These are phyloP conservation scores for Parnassius orleans DNA, from an alignment of 2,888 invertebrate genomes.

Conservation along the genomic window DNA sequence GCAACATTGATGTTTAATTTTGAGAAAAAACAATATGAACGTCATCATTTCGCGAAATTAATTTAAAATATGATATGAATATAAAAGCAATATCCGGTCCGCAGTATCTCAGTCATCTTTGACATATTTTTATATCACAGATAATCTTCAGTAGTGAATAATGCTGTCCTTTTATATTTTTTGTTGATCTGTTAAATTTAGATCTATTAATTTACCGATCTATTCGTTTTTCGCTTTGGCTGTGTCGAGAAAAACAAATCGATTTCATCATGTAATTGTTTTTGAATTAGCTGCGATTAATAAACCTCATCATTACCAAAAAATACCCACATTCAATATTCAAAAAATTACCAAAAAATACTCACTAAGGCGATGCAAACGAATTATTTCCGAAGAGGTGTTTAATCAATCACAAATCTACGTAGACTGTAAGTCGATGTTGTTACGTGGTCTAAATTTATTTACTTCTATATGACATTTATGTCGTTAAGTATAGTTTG, in stretches of 20 bases:
- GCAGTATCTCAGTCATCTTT: too few relatives aligned
- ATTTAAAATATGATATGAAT: too few relatives aligned
- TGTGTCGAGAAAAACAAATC: slow-evolving; percentile 21
- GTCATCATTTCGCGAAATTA: too few relatives aligned
- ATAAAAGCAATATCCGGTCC: too few relatives aligned
- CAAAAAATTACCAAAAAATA: too few relatives aligned
- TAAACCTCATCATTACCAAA: slow-evolving; percentile 15
- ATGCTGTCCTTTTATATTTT: background rate
- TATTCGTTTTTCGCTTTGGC: slow-evolving; percentile 17
- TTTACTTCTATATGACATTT: background rate
- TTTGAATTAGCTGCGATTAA: slow-evolving; percentile 7
- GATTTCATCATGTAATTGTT: slow-evolving; percentile 6
- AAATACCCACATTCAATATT: background rate
- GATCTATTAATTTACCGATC: background rate
- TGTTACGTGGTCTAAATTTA: slow-evolving; percentile 2
- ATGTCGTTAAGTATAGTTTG: slow-evolving; percentile 7
- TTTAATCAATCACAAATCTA: background rate
- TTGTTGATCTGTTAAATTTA: too few relatives aligned
- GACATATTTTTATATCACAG: background rate
- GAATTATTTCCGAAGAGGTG: slow-evolving; percentile 5
- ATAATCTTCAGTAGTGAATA: slow-evolving; percentile 19
- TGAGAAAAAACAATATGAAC: too few relatives aligned
- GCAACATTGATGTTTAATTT: too few relatives aligned
- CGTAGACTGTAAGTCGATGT: slow-evolving; percentile 17
- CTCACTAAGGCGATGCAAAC: background rate